Evolutionary conservation across 2,797 vertebrate genomes (phyloP).

Genomic region (Melanotaenia maccullochi): DNA sequence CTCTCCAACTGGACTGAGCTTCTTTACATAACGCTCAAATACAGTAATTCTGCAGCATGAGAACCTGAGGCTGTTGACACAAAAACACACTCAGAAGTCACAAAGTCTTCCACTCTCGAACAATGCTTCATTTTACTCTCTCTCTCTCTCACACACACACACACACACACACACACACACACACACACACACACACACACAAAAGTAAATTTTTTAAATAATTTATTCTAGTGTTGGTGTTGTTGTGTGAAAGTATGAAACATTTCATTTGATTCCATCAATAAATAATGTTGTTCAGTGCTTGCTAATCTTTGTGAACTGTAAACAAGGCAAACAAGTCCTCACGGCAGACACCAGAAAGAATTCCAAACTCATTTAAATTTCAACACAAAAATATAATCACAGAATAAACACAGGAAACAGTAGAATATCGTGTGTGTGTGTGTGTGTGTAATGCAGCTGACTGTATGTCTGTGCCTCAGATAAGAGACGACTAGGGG

Average conservation of each 20-base stretch:
- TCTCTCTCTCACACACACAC: constrained; percentile 22
- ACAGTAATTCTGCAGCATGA: constrained; percentile 48
- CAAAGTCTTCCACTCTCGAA: constrained; percentile 53
- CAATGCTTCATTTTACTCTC: constrained; percentile 35
- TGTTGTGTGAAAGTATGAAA: constrained; percentile 58
- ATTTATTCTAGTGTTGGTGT: constrained; percentile 55
- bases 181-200: constrained; percentile 24
- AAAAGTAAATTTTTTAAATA: constrained; percentile 40
- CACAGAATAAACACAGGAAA: constrained; percentile 40
- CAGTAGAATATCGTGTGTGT: constrained; percentile 23
- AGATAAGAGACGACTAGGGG: constrained; percentile 74
- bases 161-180: background rate
- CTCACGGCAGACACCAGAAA: constrained; percentile 54
- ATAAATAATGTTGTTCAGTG: constrained; percentile 70
- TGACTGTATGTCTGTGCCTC: constrained; percentile 68
- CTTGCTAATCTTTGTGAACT: constrained; percentile 61
- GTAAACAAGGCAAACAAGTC: constrained; percentile 55
- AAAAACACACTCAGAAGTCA: constrained; percentile 49
- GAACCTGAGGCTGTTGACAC: constrained; percentile 49
- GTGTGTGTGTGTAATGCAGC: constrained; percentile 39
- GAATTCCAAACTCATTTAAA: constrained; percentile 56
- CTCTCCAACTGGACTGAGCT: constrained; percentile 38
- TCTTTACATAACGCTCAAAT: constrained; percentile 65
- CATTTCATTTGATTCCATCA: constrained; percentile 74
- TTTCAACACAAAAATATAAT: constrained; percentile 56